phyloP scores from a whole-genome alignment of 2,797 vertebrate genomes.

The Lepidocolaptes lacrymiger region DNA sequence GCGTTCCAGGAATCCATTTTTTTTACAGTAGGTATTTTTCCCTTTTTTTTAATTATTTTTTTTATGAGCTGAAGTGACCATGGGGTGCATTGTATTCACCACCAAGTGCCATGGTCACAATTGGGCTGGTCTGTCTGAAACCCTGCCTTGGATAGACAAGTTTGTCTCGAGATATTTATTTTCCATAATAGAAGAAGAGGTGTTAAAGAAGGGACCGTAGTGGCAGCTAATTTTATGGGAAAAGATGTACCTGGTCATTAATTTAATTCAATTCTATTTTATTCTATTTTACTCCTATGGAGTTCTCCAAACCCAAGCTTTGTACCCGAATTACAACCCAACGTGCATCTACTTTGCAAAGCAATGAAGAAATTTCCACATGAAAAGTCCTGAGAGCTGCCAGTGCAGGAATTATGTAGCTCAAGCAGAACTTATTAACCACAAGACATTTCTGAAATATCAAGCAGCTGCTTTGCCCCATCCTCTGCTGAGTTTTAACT shows the following conservation, averaged over 20 bases:
- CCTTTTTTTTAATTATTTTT: background rate
- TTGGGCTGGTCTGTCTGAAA: background rate
- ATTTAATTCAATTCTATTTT: background rate
- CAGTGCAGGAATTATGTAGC: constrained; percentile 21
- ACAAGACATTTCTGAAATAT: constrained; percentile 42
- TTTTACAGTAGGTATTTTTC: background rate
- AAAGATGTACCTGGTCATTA: background rate
- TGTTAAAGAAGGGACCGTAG: background rate
- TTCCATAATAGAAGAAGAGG: background rate
- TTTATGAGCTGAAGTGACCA: constrained; percentile 8
- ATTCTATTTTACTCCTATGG: background rate
- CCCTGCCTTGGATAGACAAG: background rate
- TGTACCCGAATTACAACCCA: constrained; percentile 30
- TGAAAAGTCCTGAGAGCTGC: constrained; percentile 25
- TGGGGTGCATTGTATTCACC: constrained; percentile 4
- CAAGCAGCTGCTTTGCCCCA: constrained; percentile 8
- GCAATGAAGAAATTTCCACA: constrained; percentile 33
- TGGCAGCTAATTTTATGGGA: constrained; percentile 1
- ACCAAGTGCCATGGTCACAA: background rate
- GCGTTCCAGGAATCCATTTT: constrained; percentile 51
- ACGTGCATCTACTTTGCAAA: constrained; percentile 2
- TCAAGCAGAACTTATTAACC: constrained; percentile 28
- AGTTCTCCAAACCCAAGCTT: constrained; percentile 7
- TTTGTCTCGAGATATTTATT: constrained; percentile 10
- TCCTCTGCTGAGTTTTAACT: background rate